phyloP scores from a whole-genome alignment of 2,797 vertebrate genomes.

The Pipistrellus pipistrellus region DNA sequence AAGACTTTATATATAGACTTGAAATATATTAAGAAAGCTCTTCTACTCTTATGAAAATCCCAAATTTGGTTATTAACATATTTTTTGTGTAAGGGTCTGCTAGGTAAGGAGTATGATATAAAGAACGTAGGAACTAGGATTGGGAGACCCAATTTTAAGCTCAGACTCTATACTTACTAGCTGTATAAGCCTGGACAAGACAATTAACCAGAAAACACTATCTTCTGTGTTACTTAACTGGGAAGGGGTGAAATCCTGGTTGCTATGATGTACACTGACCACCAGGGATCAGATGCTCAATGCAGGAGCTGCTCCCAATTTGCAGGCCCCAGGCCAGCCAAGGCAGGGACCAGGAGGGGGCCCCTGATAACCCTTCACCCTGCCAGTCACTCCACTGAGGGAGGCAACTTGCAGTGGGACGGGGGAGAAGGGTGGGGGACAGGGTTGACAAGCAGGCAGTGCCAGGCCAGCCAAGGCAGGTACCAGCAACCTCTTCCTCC shows the following conservation, averaged over 20 bases:
- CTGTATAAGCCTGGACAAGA: background rate
- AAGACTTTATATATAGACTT: background rate
- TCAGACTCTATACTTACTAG: background rate
- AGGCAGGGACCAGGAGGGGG: no score
- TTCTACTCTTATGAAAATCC: background rate
- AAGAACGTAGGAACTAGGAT: background rate
- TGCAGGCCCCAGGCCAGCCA: no score
- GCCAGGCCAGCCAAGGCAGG: no score
- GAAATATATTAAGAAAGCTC: constrained; percentile 12
- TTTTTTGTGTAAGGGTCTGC: constrained; percentile 32
- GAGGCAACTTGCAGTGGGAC: no score
- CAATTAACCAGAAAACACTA: background rate
- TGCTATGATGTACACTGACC: no score
- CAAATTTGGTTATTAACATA: background rate
- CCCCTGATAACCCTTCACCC: no score
- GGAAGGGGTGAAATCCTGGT: background rate
- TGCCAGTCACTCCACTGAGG: no score
- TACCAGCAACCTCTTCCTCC: no score
- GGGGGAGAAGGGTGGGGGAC: no score
- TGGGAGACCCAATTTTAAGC: background rate
- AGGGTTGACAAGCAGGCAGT: no score
- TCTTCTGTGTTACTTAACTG: background rate
- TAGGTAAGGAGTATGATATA: background rate
- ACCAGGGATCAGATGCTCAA: no score
- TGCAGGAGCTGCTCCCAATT: no score